These are phyloP conservation scores for Tetragnatha montana DNA, from an alignment of 2,888 invertebrate genomes.

Conservation along the genomic window DNA sequence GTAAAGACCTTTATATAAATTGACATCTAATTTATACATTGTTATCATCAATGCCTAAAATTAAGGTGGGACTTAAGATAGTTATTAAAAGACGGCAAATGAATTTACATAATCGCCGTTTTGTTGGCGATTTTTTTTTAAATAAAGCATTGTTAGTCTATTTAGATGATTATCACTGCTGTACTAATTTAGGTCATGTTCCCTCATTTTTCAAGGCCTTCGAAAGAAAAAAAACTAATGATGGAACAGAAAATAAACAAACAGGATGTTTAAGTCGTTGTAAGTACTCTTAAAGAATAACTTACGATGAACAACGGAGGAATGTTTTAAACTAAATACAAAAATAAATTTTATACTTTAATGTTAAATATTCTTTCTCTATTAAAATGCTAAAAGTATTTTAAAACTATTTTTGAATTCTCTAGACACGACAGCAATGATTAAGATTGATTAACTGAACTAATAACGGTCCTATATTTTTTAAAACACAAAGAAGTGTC, in stretches of 20 bases:
- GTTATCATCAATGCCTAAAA: constrained; percentile 5
- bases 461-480: no score
- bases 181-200: constrained; percentile 11
- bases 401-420: no score
- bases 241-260: background rate
- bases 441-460: no score
- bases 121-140: constrained; percentile 27
- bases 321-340: no score
- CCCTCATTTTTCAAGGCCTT: background rate
- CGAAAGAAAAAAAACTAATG: constrained; percentile 12
- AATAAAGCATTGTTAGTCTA: background rate
- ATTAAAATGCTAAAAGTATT: no score
- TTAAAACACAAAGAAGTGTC: no score
- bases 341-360: no score
- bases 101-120: constrained; percentile 37
- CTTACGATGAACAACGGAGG: no score
- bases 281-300: background rate
- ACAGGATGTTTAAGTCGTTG: background rate
- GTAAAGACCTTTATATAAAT: constrained; percentile 24
- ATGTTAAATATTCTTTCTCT: no score
- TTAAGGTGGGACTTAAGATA: constrained; percentile 3
- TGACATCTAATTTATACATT: constrained; percentile 33
- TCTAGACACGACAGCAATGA: no score
- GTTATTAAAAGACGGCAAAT: background rate
- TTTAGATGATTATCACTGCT: constrained; percentile 20